Evolutionary conservation across 2,113 vertebrate species (phyloP).

Genomic region (Nestor notabilis): DNA sequence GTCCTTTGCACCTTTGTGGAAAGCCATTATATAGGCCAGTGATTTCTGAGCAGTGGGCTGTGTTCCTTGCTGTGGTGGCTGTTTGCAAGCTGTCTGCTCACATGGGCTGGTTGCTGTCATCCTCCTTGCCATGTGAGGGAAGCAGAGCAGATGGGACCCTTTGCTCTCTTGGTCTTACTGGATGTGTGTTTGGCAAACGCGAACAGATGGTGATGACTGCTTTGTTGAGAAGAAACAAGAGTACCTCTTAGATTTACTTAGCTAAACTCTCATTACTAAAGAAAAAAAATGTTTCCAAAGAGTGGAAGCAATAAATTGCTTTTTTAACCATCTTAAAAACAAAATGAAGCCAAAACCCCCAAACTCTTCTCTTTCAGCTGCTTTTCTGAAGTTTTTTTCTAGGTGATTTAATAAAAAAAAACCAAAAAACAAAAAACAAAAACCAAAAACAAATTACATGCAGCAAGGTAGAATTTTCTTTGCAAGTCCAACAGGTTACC

Average conservation of each 20-base stretch:
- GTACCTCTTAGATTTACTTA: not conserved
- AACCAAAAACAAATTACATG: not conserved
- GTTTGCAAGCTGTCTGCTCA: not conserved
- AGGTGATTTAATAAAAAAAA: not conserved
- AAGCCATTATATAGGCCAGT: not conserved
- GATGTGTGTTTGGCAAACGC: not conserved
- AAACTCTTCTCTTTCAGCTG: not conserved
- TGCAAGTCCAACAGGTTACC: not conserved
- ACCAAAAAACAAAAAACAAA: not conserved
- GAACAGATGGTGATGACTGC: constrained; percentile 29
- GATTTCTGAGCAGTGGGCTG: not conserved
- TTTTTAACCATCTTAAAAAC: not conserved
- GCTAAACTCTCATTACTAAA: not conserved
- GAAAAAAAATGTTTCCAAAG: not conserved
- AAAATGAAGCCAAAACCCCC: not conserved
- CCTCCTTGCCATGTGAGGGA: not conserved
- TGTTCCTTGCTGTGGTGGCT: not conserved
- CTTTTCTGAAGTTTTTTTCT: not conserved
- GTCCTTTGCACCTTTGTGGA: not conserved
- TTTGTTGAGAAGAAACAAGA: not conserved
- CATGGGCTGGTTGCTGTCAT: not conserved
- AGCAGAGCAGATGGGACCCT: constrained; percentile 20
- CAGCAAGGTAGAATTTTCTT: not conserved
- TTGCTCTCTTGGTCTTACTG: constrained; percentile 1
- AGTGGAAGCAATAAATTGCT: not conserved